Conservation (phyloP, 1,140 invertebrate species). For the Archivesica marissinica region DNA sequence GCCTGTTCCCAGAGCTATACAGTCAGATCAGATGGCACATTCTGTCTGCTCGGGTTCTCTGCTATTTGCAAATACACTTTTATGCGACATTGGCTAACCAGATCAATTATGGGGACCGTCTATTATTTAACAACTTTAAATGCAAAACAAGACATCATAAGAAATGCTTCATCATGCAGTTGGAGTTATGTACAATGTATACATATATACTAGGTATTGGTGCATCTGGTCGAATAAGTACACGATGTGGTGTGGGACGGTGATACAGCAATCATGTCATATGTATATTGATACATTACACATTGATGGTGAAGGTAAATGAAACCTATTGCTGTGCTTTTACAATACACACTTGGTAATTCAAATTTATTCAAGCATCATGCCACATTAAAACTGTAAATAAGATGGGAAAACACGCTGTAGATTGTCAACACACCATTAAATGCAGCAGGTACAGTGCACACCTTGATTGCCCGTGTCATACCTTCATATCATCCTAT, state of each 20-base stretch:
- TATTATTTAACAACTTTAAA: too few relatives aligned
- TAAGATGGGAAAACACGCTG: not conserved
- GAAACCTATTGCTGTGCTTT: not conserved
- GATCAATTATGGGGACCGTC: too few relatives aligned
- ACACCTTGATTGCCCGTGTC: not conserved
- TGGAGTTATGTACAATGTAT: too few relatives aligned
- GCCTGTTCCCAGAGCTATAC: too few relatives aligned
- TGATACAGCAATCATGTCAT: not conserved
- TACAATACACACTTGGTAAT: constrained; percentile 8
- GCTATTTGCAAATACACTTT: too few relatives aligned
- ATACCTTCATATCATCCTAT: not conserved
- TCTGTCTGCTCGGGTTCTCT: too few relatives aligned
- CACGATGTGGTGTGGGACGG: not conserved
- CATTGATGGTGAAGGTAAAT: not conserved
- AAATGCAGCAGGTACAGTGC: not conserved
- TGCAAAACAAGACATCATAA: too few relatives aligned
- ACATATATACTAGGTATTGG: too few relatives aligned
- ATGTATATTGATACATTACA: too few relatives aligned
- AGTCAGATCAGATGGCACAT: too few relatives aligned
- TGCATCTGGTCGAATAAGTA: not conserved
- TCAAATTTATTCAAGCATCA: constrained; percentile 25
- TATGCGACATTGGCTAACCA: too few relatives aligned
- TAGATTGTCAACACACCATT: constrained; percentile 11
- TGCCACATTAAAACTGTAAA: constrained; percentile 20
- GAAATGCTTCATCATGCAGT: too few relatives aligned